These are phyloP conservation scores for Picus viridis DNA, from an alignment of 2,797 vertebrate genomes.

Conservation along the genomic window DNA sequence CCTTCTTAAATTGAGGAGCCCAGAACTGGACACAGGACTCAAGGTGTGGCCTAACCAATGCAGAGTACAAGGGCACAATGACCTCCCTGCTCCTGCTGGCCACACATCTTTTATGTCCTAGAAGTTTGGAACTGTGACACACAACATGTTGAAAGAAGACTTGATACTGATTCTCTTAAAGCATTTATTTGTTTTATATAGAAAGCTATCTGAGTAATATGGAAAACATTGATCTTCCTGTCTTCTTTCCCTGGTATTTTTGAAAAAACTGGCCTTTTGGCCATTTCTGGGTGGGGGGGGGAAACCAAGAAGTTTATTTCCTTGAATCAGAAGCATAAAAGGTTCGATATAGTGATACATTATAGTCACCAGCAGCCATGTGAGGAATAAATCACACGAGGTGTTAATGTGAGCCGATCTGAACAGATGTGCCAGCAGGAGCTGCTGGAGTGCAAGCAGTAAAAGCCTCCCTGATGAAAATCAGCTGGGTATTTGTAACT, in stretches of 20 bases:
- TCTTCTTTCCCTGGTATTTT: not conserved
- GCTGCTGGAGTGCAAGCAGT: not conserved
- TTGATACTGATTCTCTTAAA: not conserved
- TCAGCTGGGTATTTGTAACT: not conserved
- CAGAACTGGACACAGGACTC: too few species aligned
- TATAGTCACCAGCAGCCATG: not conserved
- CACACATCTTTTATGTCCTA: not conserved
- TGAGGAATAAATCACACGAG: not conserved
- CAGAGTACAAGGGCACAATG: too few species aligned
- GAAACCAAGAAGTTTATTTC: not conserved
- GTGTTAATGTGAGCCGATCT: not conserved
- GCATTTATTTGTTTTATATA: not conserved
- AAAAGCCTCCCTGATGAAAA: not conserved
- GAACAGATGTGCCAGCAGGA: not conserved
- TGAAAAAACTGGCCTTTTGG: not conserved
- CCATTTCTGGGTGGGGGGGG: not conserved
- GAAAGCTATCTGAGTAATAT: not conserved
- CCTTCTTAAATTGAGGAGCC: too few species aligned
- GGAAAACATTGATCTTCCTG: not conserved
- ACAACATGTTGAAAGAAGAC: not conserved
- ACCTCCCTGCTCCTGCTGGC: too few species aligned
- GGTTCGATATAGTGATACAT: fast-evolving
- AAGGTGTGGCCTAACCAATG: too few species aligned
- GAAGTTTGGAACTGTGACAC: not conserved
- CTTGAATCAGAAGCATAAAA: not conserved